Evolutionary conservation across 1,140 invertebrate species (phyloP).

Genomic region (Ectropis grisescens): DNA sequence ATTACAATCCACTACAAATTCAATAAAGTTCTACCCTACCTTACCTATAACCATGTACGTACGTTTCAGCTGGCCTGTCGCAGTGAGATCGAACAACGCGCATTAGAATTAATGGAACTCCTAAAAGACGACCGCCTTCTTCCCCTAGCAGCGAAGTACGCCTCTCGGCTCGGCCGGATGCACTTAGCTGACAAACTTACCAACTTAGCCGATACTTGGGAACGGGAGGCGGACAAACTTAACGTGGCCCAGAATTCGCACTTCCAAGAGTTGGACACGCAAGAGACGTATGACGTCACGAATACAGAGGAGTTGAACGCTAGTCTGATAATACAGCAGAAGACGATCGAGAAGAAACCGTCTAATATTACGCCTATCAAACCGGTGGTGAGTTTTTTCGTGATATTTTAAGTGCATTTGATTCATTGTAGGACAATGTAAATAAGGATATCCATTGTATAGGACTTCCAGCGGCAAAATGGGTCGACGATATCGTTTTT

Average conservation of each 20-base stretch:
- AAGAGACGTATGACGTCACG: constrained; percentile 57
- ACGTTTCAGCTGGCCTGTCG: constrained; percentile 81
- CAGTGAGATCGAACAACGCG: constrained; percentile 87
- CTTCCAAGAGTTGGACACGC: constrained; percentile 38
- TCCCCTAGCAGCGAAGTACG: constrained; percentile 90
- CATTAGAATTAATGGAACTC: constrained; percentile 88
- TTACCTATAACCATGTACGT: too few relatives aligned
- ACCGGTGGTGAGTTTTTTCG: constrained; percentile 40
- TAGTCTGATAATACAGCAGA: constrained; percentile 58
- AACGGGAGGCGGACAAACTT: constrained; percentile 34
- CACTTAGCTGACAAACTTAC: constrained; percentile 83
- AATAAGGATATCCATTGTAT: too few relatives aligned
- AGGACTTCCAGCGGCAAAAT: too few relatives aligned
- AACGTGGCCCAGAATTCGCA: constrained; percentile 35
- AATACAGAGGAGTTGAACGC: constrained; percentile 39
- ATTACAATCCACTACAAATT: too few relatives aligned
- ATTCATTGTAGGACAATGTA: too few relatives aligned
- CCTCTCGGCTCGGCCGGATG: constrained; percentile 79
- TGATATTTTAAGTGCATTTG: too few relatives aligned
- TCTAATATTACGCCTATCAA: constrained; percentile 42
- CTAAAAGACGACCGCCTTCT: constrained; percentile 83
- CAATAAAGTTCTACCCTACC: too few relatives aligned
- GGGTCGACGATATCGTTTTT: too few relatives aligned
- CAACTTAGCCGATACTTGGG: constrained; percentile 40
- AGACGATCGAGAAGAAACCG: constrained; percentile 37